Evolutionary conservation across 2,888 invertebrate genomes (phyloP).

Genomic region (Heliconius erato): DNA sequence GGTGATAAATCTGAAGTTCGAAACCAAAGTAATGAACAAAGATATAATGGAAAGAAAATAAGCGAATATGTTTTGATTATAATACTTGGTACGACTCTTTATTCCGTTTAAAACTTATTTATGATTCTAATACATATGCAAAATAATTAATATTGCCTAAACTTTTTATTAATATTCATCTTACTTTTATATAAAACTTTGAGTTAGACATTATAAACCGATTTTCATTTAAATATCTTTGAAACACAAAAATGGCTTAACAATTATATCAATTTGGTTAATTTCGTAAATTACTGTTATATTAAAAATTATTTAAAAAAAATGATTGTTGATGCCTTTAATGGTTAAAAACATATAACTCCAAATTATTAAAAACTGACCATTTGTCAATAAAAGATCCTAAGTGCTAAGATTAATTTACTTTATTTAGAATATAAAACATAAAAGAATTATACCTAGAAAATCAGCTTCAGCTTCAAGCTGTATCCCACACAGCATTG

Average conservation of each 20-base stretch:
- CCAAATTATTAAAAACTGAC: no score
- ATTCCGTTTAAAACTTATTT: not conserved
- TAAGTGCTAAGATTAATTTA: no score
- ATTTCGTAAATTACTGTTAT: not conserved
- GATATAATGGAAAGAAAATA: constrained; percentile 13
- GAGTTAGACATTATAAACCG: not conserved
- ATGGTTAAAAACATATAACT: no score
- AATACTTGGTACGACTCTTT: constrained; percentile 10
- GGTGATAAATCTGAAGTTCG: not conserved
- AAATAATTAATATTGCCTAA: not conserved
- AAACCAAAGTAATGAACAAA: not conserved
- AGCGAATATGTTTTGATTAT: constrained; percentile 10
- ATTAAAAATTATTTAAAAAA: not conserved
- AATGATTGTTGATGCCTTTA: not conserved
- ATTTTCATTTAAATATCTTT: not conserved
- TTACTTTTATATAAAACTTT: not conserved
- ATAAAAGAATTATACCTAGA: no score
- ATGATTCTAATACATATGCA: not conserved
- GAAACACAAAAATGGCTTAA: not conserved
- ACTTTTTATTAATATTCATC: not conserved
- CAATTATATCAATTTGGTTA: not conserved
- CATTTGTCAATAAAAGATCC: no score
- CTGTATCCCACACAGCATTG: no score
- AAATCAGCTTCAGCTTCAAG: no score
- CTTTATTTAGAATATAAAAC: no score